A percentile compares a stretch with the other conserved stretches of the same genome.
These are phyloP conservation scores for Nysson spinosus DNA, from an alignment of 2,888 invertebrate genomes.

Conservation along the genomic window DNA sequence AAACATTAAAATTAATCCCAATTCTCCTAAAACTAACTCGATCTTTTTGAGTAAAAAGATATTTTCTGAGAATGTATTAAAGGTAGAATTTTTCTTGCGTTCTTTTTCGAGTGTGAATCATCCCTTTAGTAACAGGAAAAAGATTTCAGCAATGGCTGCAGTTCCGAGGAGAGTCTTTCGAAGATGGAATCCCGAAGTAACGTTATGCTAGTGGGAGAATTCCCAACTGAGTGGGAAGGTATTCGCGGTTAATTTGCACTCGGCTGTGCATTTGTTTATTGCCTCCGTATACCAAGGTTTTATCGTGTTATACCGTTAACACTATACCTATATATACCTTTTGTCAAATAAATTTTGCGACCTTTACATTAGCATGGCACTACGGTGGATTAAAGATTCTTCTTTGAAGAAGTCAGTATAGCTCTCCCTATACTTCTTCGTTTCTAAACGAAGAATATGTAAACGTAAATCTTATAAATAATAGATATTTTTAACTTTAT, in stretches of 20 bases:
- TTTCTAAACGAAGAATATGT: too few relatives aligned
- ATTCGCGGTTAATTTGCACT: conserved; percentile 44
- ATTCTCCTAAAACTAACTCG: too few relatives aligned
- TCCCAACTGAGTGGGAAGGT: conserved; percentile 12
- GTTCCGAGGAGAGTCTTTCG: background rate
- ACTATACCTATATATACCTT: too few relatives aligned
- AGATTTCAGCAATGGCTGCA: conserved; percentile 20
- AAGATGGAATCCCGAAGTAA: conserved; percentile 40
- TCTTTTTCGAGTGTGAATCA: background rate
- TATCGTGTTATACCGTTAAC: conserved; percentile 43
- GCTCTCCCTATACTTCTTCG: too few relatives aligned
- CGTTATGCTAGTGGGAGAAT: conserved; percentile 26
- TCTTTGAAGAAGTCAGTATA: too few relatives aligned
- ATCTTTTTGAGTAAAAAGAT: too few relatives aligned
- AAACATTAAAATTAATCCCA: too few relatives aligned
- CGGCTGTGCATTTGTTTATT: conserved; percentile 47
- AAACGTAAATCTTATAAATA: too few relatives aligned
- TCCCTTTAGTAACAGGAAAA: background rate
- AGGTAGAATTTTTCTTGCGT: background rate
- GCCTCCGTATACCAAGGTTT: conserved; percentile 12
- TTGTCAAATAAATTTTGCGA: conserved; percentile 9
- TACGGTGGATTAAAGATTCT: background rate
- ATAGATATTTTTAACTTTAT: too few relatives aligned
- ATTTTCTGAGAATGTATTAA: too few relatives aligned
- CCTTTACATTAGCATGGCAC: background rate